Evolutionary conservation across 2,113 vertebrate species (phyloP), one percentile per base, ranked within the genome.

Genomic region (Ptilonorhynchus violaceus): DNA sequence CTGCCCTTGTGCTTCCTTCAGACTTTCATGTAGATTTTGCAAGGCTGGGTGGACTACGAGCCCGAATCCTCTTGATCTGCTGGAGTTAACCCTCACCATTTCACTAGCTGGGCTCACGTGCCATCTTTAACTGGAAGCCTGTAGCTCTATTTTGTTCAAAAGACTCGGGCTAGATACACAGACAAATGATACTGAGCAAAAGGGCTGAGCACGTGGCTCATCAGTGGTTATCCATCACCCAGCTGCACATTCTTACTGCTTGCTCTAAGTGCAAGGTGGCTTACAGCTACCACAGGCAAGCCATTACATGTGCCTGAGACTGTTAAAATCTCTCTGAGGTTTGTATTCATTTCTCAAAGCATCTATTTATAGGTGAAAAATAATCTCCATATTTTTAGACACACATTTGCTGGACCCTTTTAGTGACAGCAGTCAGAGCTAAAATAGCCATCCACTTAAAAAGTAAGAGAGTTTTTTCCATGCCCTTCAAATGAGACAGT

Each of bases 351-450:
- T 92, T 91, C 69, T 84, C 62, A 75, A 94, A 91, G 72, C 7
- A 5, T 60, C 86, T 96, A 96, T 97, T 91, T 94, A 95, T 92
- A 95, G 83, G 24, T 60, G 91, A 81, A 96, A 96, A 95, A 78
- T 85, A 95, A 96, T 96, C 68, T 89, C 89, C 1, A 0, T 95
- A 97, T 94, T 92, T 97, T 96, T 96, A 96, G 95, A 86, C 80
- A 25, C 47, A 67, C 94, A 96, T 93, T 92, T 96, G 94, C 77
- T 67, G 35, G 76, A 42, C 39, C n/a, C 24, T 92, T 91, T 87
- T 75, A 87, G 86, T 52, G 73, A 78, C 86, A 95, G 69, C 60
- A 95, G 89, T 63, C 84, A 63, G 76, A 92, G 49, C 52, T 70
- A 92, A 97, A 96, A 96, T 95, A 97, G 25, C 77, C 31, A 31